Percentiles rank a stretch among this genome's conserved stretches.
Evolutionary conservation across 1,140 invertebrate genomes (phyloP).

Genomic region (Drosophila baimaii): DNA sequence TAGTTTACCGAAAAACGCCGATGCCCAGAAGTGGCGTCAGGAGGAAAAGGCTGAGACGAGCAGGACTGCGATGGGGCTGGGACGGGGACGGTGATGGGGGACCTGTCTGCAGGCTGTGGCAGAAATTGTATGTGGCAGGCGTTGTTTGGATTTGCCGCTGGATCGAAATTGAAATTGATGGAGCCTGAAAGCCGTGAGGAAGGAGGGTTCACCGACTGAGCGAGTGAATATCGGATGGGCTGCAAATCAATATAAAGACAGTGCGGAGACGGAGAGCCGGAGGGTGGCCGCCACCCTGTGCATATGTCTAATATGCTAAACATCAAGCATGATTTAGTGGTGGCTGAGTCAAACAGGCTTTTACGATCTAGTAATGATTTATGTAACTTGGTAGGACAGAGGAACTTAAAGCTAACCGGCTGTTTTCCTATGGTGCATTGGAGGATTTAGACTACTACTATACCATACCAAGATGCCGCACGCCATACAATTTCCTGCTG

Average conservation of each 20-base stretch:
- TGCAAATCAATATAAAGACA: constrained; percentile 68
- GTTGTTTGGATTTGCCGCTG: constrained; percentile 77
- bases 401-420: not conserved
- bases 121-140: constrained; percentile 79
- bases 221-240: constrained; percentile 40
- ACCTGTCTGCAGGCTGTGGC: constrained; percentile 61
- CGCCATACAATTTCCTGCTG: too few species aligned
- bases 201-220: constrained; percentile 39
- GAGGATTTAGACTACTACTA: not conserved
- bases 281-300: constrained; percentile 32
- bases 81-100: too few species aligned
- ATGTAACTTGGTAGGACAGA: constrained; percentile 17
- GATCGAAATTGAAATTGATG: constrained; percentile 84
- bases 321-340: constrained; percentile 71
- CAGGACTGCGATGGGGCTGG: not conserved
- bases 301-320: constrained; percentile 80
- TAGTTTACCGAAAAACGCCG: constrained; percentile 81
- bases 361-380: constrained; percentile 51
- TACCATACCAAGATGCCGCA: too few species aligned
- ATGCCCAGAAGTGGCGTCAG: constrained; percentile 16
- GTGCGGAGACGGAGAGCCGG: not conserved
- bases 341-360: constrained; percentile 33
- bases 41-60: not conserved
- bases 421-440: not conserved
- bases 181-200: constrained; percentile 56